A percentile compares a stretch with the other conserved stretches of the same genome.
Conservation (phyloP, 1,140 invertebrate genomes). For the Ceratina calcarata region DNA sequence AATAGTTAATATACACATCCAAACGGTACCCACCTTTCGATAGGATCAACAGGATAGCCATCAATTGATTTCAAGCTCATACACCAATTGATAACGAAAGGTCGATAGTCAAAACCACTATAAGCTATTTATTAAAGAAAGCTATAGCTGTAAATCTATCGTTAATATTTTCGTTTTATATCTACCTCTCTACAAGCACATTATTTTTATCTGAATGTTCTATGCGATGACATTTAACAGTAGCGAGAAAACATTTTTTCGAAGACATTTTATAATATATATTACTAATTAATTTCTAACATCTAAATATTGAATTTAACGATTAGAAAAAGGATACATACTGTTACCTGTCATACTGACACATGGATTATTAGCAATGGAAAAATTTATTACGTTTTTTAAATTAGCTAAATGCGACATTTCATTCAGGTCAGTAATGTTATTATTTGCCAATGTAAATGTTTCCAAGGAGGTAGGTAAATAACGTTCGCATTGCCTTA, state of each 20-base stretch:
- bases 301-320: constrained; percentile 13
- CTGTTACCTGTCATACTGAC: constrained; percentile 85
- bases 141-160: constrained; percentile 52
- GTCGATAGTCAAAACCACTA: constrained; percentile 94
- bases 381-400: constrained; percentile 88
- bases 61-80: constrained; percentile 92
- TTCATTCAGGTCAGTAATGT: constrained; percentile 92
- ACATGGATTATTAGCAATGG: constrained; percentile 93
- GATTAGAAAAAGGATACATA: constrained; percentile 84
- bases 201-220: constrained; percentile 25
- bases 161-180: constrained; percentile 22
- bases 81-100: constrained; percentile 96
- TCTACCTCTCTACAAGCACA: constrained; percentile 37
- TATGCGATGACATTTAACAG: constrained; percentile 22
- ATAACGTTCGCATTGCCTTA: constrained; percentile 90
- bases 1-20: constrained; percentile 16
- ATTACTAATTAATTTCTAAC: constrained; percentile 29
- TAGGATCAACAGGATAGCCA: constrained; percentile 92
- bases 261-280: constrained; percentile 24
- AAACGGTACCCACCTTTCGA: constrained; percentile 87
- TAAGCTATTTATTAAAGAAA: constrained; percentile 77
- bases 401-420: constrained; percentile 90
- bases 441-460: constrained; percentile 91
- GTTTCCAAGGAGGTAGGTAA: constrained; percentile 88
- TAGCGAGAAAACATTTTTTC: constrained; percentile 9